These are phyloP conservation scores for Balaeniceps rex DNA, from an alignment of 2,113 vertebrate species.

Conservation along the genomic window DNA sequence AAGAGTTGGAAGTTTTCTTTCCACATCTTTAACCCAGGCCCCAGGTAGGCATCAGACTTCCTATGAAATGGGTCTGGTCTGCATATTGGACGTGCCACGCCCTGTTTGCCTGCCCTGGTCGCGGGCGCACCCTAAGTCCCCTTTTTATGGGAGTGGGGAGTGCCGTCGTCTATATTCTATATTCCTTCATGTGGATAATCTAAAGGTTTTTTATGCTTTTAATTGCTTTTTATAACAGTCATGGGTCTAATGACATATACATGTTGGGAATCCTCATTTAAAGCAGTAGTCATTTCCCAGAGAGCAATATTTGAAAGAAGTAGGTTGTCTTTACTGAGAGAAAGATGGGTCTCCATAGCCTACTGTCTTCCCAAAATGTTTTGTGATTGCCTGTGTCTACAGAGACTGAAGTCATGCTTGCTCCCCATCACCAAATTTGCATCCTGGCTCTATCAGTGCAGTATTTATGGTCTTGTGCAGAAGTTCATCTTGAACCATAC, in stretches of 20 bases:
- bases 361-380: background rate
- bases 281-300: background rate
- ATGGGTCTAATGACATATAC: background rate
- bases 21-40: no score
- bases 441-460: background rate
- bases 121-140: no score
- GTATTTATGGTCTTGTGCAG: background rate
- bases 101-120: no score
- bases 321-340: background rate
- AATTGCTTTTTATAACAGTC: background rate
- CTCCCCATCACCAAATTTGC: background rate
- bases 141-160: no score
- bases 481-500: background rate
- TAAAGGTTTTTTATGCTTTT: background rate
- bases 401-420: background rate
- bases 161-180: no score
- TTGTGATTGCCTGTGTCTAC: background rate
- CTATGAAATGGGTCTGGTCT: no score
- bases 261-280: background rate
- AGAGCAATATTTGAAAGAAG: background rate
- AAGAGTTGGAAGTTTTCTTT: no score
- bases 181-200: background rate
- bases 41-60: no score
- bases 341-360: background rate
- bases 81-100: no score